Evolutionary conservation across 2,113 vertebrate species (phyloP).

Genomic region (Meriones unguiculatus): DNA sequence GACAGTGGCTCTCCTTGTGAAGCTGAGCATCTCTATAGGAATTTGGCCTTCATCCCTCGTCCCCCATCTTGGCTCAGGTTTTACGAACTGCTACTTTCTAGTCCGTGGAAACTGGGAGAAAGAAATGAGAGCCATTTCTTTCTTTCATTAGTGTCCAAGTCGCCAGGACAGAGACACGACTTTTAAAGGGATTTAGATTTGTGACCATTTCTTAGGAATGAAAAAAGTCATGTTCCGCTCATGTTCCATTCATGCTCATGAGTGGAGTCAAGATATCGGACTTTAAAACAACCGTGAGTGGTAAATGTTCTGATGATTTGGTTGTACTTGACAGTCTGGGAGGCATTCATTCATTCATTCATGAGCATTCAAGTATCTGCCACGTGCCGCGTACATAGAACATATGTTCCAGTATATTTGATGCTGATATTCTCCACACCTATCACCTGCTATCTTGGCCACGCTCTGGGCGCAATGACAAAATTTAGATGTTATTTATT

Average conservation of each 20-base stretch:
- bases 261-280: neutral
- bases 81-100: neutral
- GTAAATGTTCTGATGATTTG: neutral
- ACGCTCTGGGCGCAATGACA: neutral
- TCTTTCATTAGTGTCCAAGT: neutral
- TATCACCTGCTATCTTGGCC: neutral
- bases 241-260: neutral
- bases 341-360: neutral
- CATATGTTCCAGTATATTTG: neutral
- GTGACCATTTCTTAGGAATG: neutral
- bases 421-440: neutral
- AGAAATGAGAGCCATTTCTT: neutral
- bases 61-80: neutral
- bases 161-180: neutral
- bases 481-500: neutral
- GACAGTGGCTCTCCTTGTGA: neutral
- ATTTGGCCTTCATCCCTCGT: neutral
- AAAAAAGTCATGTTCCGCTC: conserved; percentile 15
- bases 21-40: neutral
- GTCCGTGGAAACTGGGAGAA: neutral
- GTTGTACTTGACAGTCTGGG: neutral
- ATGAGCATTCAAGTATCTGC: neutral
- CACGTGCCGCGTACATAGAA: neutral
- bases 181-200: neutral
- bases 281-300: neutral